A percentile compares a stretch with the other conserved stretches of the same genome.
These are phyloP conservation scores for Edolisoma coerulescens DNA, from an alignment of 2,113 vertebrate species.

Conservation along the genomic window DNA sequence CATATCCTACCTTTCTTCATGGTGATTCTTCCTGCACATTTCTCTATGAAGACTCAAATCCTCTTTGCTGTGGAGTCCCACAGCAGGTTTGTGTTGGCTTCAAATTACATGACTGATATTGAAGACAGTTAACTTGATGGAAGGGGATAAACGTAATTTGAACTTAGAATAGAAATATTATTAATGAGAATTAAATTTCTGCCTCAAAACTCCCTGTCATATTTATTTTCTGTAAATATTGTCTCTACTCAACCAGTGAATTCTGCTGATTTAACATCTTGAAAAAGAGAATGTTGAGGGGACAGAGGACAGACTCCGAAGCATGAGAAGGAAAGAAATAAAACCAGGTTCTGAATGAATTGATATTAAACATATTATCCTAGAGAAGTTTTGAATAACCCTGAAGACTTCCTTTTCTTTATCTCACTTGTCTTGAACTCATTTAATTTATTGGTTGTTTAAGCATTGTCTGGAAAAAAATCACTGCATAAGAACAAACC, in stretches of 20 bases:
- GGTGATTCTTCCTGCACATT: not conserved
- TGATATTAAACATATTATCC: not conserved
- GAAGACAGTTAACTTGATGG: not conserved
- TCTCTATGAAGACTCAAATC: not conserved
- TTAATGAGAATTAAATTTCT: not conserved
- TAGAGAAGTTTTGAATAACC: not conserved
- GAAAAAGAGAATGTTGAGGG: not conserved
- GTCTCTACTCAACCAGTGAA: not conserved
- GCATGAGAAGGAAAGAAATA: not conserved
- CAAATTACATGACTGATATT: not conserved
- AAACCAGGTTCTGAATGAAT: not conserved
- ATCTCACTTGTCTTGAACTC: not conserved
- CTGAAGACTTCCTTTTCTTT: not conserved
- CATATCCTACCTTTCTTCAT: not conserved
- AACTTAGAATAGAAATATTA: not conserved
- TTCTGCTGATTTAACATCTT: not conserved
- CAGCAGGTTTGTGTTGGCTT: not conserved
- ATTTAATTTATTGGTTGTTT: not conserved
- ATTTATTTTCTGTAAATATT: not conserved
- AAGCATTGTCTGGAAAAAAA: not conserved
- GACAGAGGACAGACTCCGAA: not conserved
- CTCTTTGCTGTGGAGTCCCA: not conserved
- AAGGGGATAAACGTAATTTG: not conserved
- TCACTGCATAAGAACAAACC: not conserved
- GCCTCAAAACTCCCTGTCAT: not conserved